Evolutionary conservation across 2,797 vertebrate genomes (phyloP).

Genomic region (Chelonia mydas): DNA sequence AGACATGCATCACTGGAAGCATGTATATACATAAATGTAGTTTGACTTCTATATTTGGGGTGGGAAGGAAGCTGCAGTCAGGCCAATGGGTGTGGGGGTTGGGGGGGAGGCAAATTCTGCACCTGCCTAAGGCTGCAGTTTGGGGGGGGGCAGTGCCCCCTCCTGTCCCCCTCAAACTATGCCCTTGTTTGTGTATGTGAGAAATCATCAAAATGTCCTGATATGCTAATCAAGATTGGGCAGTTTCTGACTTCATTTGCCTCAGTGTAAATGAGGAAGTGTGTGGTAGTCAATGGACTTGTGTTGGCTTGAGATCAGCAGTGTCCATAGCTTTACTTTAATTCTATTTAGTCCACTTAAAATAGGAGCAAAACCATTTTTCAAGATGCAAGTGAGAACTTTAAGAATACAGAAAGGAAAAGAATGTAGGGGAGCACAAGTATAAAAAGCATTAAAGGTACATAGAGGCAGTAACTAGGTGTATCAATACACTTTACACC

Average conservation of each 20-base stretch:
- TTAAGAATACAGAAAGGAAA: neutral
- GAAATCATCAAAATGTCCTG: neutral
- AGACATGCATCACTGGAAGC: neutral
- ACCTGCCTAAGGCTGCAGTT: no score
- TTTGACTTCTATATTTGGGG: neutral
- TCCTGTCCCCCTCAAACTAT: no score
- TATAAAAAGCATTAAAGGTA: neutral
- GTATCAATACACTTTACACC: neutral
- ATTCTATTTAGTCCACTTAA: neutral
- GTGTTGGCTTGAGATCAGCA: no score
- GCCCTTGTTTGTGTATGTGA: neutral
- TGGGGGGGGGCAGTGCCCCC: no score
- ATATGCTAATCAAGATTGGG: neutral
- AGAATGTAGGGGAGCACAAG: neutral
- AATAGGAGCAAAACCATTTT: neutral
- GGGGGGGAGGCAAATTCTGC: no score
- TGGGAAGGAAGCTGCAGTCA: no score
- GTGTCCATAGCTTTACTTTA: neutral
- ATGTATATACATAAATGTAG: neutral
- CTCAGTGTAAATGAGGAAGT: neutral
- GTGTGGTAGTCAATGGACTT: fast-evolving
- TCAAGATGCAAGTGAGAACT: neutral
- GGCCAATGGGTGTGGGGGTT: no score
- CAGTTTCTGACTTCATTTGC: neutral
- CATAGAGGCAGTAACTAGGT: neutral